Evolutionary conservation across 2,113 vertebrate genomes (phyloP).

Genomic region (Hippocampus mohnikei): DNA sequence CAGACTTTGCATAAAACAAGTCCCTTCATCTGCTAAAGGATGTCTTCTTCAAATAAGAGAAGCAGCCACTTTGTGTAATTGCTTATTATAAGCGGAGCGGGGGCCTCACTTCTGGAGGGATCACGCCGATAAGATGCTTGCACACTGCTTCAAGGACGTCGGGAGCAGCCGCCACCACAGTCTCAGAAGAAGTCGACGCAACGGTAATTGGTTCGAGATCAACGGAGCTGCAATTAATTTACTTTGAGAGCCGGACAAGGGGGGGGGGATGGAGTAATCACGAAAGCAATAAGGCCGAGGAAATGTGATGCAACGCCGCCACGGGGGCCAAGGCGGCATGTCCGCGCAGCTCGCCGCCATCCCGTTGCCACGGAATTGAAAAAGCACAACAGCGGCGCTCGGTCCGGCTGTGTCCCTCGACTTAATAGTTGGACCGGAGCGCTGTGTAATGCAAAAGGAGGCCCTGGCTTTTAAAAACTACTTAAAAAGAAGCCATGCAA

Average conservation of each 20-base stretch:
- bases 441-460: constrained; percentile 63
- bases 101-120: constrained; percentile 46
- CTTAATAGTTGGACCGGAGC: constrained; percentile 63
- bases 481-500: constrained; percentile 61
- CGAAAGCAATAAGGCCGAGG: constrained; percentile 29
- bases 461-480: constrained; percentile 61
- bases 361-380: constrained; percentile 63
- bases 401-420: constrained; percentile 53
- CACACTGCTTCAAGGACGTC: constrained; percentile 53
- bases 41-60: constrained; percentile 41
- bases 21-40: neutral
- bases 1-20: neutral
- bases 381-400: constrained; percentile 53
- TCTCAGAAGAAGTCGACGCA: constrained; percentile 55
- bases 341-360: constrained; percentile 24
- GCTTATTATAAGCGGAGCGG: constrained; percentile 47
- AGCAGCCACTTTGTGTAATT: constrained; percentile 54
- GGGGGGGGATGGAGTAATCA: constrained; percentile 45
- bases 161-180: constrained; percentile 59
- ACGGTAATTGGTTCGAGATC: constrained; percentile 69
- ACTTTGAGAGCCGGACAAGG: constrained; percentile 56
- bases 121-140: constrained; percentile 50
- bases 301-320: constrained; percentile 16
- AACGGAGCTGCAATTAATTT: constrained; percentile 68
- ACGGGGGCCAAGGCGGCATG: constrained; percentile 25